Evolutionary conservation across 2,888 invertebrate genomes (phyloP).

Genomic region (Rhingia campestris): DNA sequence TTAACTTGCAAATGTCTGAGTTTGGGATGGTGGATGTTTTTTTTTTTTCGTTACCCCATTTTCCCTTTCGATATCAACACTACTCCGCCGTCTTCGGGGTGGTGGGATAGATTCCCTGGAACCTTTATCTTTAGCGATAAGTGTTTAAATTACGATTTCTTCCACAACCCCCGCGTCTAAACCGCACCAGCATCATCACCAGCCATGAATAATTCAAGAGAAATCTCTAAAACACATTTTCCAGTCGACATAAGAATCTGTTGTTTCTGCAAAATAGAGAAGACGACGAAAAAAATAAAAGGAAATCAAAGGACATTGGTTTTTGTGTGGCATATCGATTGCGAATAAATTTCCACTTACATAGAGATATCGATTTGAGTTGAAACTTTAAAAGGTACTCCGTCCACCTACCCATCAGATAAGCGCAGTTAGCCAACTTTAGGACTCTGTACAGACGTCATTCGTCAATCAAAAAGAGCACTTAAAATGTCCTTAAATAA

Average conservation of each 20-base stretch:
- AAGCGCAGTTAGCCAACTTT: constrained; percentile 17
- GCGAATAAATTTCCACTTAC: constrained; percentile 64
- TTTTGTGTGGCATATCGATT: constrained; percentile 60
- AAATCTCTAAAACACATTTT: constrained; percentile 53
- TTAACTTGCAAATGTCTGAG: constrained; percentile 65
- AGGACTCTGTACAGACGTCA: constrained; percentile 30
- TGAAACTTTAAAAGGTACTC: constrained; percentile 55
- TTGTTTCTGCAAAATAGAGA: constrained; percentile 38
- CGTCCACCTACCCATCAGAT: constrained; percentile 23
- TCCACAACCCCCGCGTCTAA: constrained; percentile 38
- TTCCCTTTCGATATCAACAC: constrained; percentile 32
- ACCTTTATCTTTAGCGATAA: constrained; percentile 67
- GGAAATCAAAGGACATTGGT: constrained; percentile 44
- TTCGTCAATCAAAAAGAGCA: constrained; percentile 68
- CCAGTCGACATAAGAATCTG: constrained; percentile 59
- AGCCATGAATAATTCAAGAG: constrained; percentile 71
- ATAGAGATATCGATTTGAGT: constrained; percentile 56
- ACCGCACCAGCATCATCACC: constrained; percentile 37
- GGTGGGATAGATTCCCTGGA: constrained; percentile 28
- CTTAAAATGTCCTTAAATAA: constrained; percentile 72
- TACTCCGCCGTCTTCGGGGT: constrained; percentile 18
- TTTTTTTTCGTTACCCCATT: constrained; percentile 18
- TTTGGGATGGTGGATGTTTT: not conserved
- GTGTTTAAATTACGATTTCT: constrained; percentile 74
- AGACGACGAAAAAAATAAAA: constrained; percentile 24